phyloP scores from a whole-genome alignment of 2,113 vertebrate genomes.

The Stigmatopora argus region DNA sequence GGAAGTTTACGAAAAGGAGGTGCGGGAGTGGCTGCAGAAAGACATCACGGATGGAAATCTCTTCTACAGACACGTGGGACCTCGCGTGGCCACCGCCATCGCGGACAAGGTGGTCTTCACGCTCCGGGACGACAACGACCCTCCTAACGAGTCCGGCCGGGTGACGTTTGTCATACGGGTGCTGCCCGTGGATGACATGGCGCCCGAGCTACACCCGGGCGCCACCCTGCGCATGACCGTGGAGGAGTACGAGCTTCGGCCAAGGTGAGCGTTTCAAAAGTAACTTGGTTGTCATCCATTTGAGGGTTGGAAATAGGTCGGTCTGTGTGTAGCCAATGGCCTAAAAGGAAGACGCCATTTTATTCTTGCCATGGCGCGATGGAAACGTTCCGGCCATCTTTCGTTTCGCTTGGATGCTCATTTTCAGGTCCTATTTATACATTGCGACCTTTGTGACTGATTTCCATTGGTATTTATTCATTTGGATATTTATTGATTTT shows the following conservation, averaged over 20 bases:
- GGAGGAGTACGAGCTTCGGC: slow-evolving; percentile 84
- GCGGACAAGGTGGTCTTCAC: slow-evolving; percentile 83
- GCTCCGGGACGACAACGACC: slow-evolving; percentile 89
- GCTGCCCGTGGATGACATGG: slow-evolving; percentile 82
- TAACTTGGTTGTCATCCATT: too few relatives aligned
- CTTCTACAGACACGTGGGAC: slow-evolving; percentile 83
- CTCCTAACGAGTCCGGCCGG: slow-evolving; percentile 82
- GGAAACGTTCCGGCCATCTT: too few relatives aligned
- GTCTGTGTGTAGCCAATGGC: not conserved
- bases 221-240: slow-evolving; percentile 83
- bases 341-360: not conserved
- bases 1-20: slow-evolving; percentile 80
- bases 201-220: slow-evolving; percentile 79
- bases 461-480: too few relatives aligned
- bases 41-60: slow-evolving; percentile 84
- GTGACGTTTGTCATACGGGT: slow-evolving; percentile 78
- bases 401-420: too few relatives aligned
- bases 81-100: slow-evolving; percentile 77
- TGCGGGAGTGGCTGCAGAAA: slow-evolving; percentile 83
- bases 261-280: slow-evolving; percentile 77
- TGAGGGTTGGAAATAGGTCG: too few relatives aligned
- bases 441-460: too few relatives aligned
- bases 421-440: too few relatives aligned
- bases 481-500: too few relatives aligned
- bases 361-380: not conserved